These are phyloP conservation scores for Xiphophorus couchianus DNA, from an alignment of 2,113 vertebrate species.

Conservation along the genomic window DNA sequence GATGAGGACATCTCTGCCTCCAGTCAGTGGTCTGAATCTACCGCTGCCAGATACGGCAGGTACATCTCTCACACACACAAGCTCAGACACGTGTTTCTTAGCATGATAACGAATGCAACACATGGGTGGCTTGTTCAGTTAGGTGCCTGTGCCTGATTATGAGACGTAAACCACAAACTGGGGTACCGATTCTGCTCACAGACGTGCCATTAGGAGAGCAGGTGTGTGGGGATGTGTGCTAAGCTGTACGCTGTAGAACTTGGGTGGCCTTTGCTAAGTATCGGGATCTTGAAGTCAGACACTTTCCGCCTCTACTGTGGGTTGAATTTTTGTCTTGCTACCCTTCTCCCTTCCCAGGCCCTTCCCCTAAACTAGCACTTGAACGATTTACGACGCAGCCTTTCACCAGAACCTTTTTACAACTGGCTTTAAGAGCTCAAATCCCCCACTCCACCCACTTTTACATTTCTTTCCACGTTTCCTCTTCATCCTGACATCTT, in stretches of 20 bases:
- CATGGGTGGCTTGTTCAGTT: constrained; percentile 33
- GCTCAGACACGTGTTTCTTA: not conserved
- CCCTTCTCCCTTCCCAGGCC: constrained; percentile 29
- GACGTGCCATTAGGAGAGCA: constrained; percentile 34
- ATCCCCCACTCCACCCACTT: constrained; percentile 40
- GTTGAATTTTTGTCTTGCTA: constrained; percentile 47
- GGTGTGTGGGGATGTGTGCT: constrained; percentile 12
- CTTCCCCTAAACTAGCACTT: constrained; percentile 62
- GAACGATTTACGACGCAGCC: constrained; percentile 56
- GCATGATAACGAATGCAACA: constrained; percentile 34
- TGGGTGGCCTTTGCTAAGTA: constrained; percentile 67
- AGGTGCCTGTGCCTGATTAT: constrained; percentile 50
- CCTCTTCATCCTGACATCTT: constrained; percentile 13
- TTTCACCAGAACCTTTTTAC: constrained; percentile 51
- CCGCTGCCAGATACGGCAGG: constrained; percentile 95
- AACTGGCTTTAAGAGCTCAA: constrained; percentile 35
- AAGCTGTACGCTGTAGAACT: constrained; percentile 19
- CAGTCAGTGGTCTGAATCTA: constrained; percentile 98
- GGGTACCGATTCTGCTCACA: constrained; percentile 45
- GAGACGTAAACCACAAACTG: constrained; percentile 49
- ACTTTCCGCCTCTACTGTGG: constrained; percentile 37
- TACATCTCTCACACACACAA: constrained; percentile 63
- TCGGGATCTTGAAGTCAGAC: constrained; percentile 64
- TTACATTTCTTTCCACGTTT: constrained; percentile 45
- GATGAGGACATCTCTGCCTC: constrained; percentile 97